Evolutionary conservation across 2,888 invertebrate species (phyloP), one percentile per base, ranked within the genome.

Genomic region (Halictus ligatus): DNA sequence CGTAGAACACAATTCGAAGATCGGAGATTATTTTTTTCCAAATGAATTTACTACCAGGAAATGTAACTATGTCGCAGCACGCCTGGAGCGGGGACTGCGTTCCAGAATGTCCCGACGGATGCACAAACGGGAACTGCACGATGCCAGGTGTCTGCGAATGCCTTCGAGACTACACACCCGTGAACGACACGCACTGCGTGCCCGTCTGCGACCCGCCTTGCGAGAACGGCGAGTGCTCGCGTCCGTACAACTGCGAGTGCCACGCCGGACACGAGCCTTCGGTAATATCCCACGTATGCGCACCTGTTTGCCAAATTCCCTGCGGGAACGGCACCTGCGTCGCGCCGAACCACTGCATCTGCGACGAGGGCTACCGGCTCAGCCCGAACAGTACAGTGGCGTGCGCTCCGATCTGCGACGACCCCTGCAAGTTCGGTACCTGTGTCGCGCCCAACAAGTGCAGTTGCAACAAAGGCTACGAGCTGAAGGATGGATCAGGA

Each of bases 391-490:
- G 18, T 92, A 95, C 96, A 15, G n/a, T 50, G n/a, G 12, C 15
- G 1, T 80, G 79, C n/a, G 2, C 7, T 5, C 79, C 77, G 97
- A 97, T 96, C 88, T 98, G 98, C 90, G 96, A 96, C 0, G 96
- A 96, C 35, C 97, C 97, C 2, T 98, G 98, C 90, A 15, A 4
- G 15, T 15, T 87, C 69, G 92, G 90, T 4, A 50, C 0, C 18
- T 92, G 92, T 76, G 60, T 46, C 2, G 81, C 78, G 1, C 91
- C 92, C 0, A 60, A 89, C 25, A n/a, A 43, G 0, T 92, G 92
- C 35, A 83, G 83, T 2, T 95, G 95, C 82, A 43, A 90, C 8
- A 71, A 29, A 29, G 64, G 64, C 29, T 67, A 67, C 29, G 15
- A 35, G 35, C 4, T 60, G 25, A 67, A 29, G 18, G 81, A 0